phyloP scores from a whole-genome alignment of 1,140 invertebrate genomes.

The Drosophila busckii region DNA sequence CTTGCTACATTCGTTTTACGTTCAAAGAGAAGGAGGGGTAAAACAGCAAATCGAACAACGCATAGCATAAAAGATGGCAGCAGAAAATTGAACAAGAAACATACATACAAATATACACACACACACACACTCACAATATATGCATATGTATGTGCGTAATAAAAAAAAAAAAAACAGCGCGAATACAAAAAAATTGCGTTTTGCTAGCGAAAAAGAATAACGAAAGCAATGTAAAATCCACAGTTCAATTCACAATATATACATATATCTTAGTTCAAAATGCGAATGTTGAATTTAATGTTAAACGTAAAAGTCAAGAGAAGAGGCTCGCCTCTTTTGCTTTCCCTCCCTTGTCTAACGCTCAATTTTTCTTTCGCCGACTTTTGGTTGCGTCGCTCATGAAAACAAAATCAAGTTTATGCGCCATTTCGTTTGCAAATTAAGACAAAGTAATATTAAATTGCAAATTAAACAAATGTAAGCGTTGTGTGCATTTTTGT shows the following conservation, averaged over 20 bases:
- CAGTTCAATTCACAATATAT: conserved; percentile 36
- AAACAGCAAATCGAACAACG: conserved; percentile 40
- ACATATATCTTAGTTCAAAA: too few relatives aligned
- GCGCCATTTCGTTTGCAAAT: neutral
- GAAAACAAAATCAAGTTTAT: conserved; percentile 49
- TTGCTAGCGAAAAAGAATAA: conserved; percentile 11
- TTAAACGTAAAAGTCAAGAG: conserved; percentile 61
- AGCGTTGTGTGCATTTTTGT: conserved; percentile 42
- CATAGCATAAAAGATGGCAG: conserved; percentile 69
- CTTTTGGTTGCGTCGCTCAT: conserved; percentile 37
- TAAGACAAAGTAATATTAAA: too few relatives aligned
- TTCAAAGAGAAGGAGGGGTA: conserved; percentile 19
- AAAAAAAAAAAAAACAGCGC: conserved; percentile 4
- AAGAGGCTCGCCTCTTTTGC: conserved; percentile 50
- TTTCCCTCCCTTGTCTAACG: conserved; percentile 20
- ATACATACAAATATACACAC: conserved; percentile 29
- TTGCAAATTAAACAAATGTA: conserved; percentile 48
- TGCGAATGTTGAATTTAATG: too few relatives aligned
- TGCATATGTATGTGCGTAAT: neutral
- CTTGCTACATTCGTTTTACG: conserved; percentile 42
- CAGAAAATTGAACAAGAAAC: conserved; percentile 57
- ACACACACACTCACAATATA: conserved; percentile 22
- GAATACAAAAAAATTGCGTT: conserved; percentile 1
- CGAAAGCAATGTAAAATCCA: conserved; percentile 38
- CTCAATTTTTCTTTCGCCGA: conserved; percentile 56